These are phyloP conservation scores for Gambusia holbrooki DNA, from an alignment of 2,113 vertebrate genomes.

Conservation along the genomic window DNA sequence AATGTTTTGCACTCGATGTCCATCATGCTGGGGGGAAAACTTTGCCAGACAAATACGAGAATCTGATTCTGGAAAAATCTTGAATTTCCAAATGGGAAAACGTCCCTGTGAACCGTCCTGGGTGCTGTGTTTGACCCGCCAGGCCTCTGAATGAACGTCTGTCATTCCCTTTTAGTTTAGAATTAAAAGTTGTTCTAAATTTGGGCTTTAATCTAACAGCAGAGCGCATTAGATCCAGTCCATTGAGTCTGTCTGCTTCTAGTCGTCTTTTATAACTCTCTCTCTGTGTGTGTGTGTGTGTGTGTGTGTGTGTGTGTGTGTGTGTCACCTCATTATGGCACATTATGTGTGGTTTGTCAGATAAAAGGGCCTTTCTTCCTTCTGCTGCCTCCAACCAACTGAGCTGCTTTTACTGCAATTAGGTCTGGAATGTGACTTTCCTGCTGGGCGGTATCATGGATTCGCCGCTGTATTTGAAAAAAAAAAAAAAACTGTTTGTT, in stretches of 20 bases:
- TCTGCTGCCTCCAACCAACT: slow-evolving; percentile 17
- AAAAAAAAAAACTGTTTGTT: slow-evolving; percentile 21
- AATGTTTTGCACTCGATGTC: too few relatives aligned
- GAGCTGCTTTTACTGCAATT: slow-evolving; percentile 60
- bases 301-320: not conserved
- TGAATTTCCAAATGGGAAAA: too few relatives aligned
- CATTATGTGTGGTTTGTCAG: slow-evolving; percentile 6
- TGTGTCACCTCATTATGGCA: slow-evolving; percentile 5
- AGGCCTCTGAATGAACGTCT: not conserved
- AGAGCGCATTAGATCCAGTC: not conserved
- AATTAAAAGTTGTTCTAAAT: not conserved
- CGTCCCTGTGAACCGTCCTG: not conserved
- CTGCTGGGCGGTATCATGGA: slow-evolving; percentile 40
- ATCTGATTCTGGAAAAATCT: too few relatives aligned
- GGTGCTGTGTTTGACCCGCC: not conserved
- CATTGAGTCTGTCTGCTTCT: not conserved
- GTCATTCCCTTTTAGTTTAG: not conserved
- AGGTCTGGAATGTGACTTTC: slow-evolving; percentile 61
- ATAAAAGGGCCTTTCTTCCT: slow-evolving; percentile 33
- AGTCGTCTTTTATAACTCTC: not conserved
- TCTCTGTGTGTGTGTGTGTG: not conserved
- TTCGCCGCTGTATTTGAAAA: slow-evolving; percentile 11
- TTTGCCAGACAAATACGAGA: too few relatives aligned
- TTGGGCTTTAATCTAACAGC: not conserved
- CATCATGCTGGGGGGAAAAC: too few relatives aligned